These are phyloP conservation scores for Gadopsis marmoratus DNA, from an alignment of 2,797 vertebrate species.

Conservation along the genomic window DNA sequence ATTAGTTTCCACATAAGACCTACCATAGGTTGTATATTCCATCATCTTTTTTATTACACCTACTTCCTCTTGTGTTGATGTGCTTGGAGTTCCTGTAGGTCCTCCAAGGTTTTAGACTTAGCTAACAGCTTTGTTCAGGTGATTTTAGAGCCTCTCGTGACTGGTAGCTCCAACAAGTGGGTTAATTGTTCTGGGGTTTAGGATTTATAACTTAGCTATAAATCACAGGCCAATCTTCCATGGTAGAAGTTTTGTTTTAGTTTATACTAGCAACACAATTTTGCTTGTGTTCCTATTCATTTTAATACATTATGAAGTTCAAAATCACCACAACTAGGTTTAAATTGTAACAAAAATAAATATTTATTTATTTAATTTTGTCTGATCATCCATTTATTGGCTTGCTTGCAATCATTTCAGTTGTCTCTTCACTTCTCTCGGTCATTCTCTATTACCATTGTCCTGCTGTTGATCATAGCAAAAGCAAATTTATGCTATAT, in stretches of 20 bases:
- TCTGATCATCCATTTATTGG: slow-evolving; percentile 9
- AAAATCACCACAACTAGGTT: not conserved
- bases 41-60: not conserved
- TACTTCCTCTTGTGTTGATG: not conserved
- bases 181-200: slow-evolving; percentile 60
- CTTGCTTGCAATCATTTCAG: slow-evolving; percentile 13
- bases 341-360: not conserved
- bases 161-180: slow-evolving; percentile 46
- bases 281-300: not conserved
- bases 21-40: not conserved
- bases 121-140: slow-evolving; percentile 47
- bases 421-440: not conserved
- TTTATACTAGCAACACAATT: not conserved
- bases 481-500: not conserved
- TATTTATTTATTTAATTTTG: not conserved
- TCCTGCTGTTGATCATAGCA: slow-evolving; percentile 7
- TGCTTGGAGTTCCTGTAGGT: slow-evolving; percentile 7
- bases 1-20: not conserved
- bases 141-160: slow-evolving; percentile 49
- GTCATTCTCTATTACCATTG: not conserved
- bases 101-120: slow-evolving; percentile 29
- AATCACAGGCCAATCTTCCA: slow-evolving; percentile 20
- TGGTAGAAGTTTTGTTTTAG: slow-evolving; percentile 2
- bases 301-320: not conserved
- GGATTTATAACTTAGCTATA: slow-evolving; percentile 39